Conservation (phyloP, 2,797 vertebrate genomes). For the Crenichthys baileyi region DNA sequence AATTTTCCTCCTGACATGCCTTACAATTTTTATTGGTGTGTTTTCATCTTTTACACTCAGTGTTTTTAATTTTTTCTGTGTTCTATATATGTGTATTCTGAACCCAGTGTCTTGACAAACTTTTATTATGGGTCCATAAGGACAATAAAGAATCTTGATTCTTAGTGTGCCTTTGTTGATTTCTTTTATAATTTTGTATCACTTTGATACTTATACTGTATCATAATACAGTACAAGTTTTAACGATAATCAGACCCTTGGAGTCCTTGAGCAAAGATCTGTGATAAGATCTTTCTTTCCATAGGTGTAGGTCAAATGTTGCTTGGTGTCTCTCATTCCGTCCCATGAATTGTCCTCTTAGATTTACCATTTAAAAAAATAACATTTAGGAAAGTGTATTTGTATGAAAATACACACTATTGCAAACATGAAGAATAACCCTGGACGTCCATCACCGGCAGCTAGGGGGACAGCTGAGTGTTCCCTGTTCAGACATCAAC, state of each 20-base stretch:
- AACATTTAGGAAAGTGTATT: slow-evolving; percentile 4
- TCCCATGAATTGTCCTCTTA: slow-evolving; percentile 18
- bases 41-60: no score
- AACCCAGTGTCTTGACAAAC: no score
- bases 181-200: slow-evolving; percentile 29
- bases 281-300: slow-evolving; percentile 43
- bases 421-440: neutral
- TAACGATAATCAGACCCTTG: slow-evolving; percentile 8
- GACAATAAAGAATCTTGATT: no score
- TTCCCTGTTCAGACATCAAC: slow-evolving; percentile 5
- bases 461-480: neutral
- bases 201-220: slow-evolving; percentile 11
- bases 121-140: no score
- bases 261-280: slow-evolving; percentile 42
- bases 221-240: no score
- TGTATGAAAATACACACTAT: slow-evolving; percentile 1
- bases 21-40: no score
- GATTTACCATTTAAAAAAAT: slow-evolving; percentile 35
- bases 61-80: no score
- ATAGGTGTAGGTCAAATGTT: slow-evolving; percentile 53
- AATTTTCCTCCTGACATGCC: no score
- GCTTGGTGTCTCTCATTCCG: slow-evolving; percentile 36
- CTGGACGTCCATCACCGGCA: neutral
- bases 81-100: no score
- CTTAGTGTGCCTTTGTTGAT: neutral